A percentile compares a stretch with the other conserved stretches of the same genome.
phyloP scores from a whole-genome alignment of 2,113 vertebrate genomes.

The Archilochus colubris region DNA sequence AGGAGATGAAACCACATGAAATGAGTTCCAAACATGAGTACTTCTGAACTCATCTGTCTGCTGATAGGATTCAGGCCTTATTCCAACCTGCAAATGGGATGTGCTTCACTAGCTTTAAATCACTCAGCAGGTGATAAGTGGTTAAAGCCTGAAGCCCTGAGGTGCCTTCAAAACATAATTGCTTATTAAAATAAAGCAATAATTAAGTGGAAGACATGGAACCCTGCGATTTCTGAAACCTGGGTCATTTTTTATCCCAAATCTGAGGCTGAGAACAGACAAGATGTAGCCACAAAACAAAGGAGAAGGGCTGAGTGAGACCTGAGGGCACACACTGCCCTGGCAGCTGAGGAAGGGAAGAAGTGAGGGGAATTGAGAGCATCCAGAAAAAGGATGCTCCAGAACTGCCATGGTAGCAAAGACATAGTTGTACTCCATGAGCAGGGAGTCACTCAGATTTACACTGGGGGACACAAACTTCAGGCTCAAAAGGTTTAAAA shows the following conservation, averaged over 20 bases:
- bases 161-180: conserved; percentile 53
- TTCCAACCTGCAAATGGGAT: conserved; percentile 9
- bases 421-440: not conserved
- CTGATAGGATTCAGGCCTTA: conserved; percentile 1
- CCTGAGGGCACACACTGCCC: not conserved
- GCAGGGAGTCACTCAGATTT: not conserved
- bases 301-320: not conserved
- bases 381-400: not conserved
- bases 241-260: conserved; percentile 11
- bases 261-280: not conserved
- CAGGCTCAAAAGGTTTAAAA: not conserved
- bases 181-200: conserved; percentile 65
- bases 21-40: not conserved
- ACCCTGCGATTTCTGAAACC: conserved; percentile 37
- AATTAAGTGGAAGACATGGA: conserved; percentile 52
- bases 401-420: not conserved
- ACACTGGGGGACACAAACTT: not conserved
- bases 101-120: conserved; percentile 35
- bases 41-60: conserved; percentile 37
- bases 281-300: not conserved
- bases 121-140: conserved; percentile 52
- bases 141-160: conserved; percentile 23
- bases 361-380: not conserved
- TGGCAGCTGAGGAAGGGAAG: not conserved
- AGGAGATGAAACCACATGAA: not conserved